phyloP scores from a whole-genome alignment of 37 sponge, comb jelly and placozoan genomes.

The Aplysina aerophoba region DNA sequence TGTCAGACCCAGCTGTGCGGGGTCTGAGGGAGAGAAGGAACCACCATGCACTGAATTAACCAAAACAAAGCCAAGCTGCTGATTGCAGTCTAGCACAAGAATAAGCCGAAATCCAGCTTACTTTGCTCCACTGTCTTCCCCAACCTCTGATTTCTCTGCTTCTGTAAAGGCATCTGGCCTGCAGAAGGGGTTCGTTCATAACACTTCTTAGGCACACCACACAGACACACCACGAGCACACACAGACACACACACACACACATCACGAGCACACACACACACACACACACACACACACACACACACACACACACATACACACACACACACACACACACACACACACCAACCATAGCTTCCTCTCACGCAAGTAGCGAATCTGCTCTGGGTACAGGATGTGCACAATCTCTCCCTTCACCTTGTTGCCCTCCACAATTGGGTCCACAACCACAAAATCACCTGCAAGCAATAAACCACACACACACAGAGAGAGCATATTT shows the following conservation, averaged over 20 bases:
- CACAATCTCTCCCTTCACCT: slow-evolving; percentile 92
- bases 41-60: too few species aligned
- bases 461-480: slow-evolving; percentile 24
- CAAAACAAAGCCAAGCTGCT: too few species aligned
- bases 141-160: too few species aligned
- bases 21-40: too few species aligned
- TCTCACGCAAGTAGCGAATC: slow-evolving; percentile 77
- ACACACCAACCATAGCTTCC: slow-evolving; percentile 67
- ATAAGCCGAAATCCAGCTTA: neutral
- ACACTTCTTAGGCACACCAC: neutral
- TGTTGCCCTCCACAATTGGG: slow-evolving; percentile 90
- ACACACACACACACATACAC: neutral
- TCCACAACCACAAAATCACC: slow-evolving; percentile 94
- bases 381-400: slow-evolving; percentile 90
- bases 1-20: neutral
- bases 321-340: neutral
- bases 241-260: too few species aligned
- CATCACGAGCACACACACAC: too few species aligned
- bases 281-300: too few species aligned
- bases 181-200: neutral
- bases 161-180: slow-evolving; percentile 17
- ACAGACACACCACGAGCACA: too few species aligned
- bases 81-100: too few species aligned
- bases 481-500: too few species aligned
- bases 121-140: neutral